Conservation (phyloP, 2,113 vertebrate genomes). For the Zosterops borbonicus region DNA sequence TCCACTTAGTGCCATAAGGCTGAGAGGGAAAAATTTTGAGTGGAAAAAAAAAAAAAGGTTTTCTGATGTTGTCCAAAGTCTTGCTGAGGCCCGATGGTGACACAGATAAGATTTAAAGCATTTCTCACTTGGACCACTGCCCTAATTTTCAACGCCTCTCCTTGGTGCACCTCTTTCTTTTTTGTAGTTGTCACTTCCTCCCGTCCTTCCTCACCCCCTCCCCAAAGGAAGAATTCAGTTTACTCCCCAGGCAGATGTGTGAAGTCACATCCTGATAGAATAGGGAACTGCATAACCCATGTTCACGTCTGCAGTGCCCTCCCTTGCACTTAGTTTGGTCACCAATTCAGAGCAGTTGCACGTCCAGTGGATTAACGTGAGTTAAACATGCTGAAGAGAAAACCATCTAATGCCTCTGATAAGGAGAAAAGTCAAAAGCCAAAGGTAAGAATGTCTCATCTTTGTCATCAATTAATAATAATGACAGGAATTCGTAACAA, state of each 20-base stretch:
- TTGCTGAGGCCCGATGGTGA: not conserved
- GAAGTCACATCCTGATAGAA: conserved; percentile 75
- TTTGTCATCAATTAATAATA: not conserved
- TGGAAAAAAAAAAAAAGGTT: not conserved
- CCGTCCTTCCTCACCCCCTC: not conserved
- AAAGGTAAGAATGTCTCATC: conserved; percentile 77
- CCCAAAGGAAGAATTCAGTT: not conserved
- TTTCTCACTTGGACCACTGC: not conserved
- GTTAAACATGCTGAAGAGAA: conserved; percentile 83
- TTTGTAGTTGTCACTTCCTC: not conserved
- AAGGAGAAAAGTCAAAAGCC: conserved; percentile 84
- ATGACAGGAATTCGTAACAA: not conserved
- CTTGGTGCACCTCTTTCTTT: not conserved
- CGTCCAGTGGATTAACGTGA: not conserved
- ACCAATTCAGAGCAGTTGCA: not conserved
- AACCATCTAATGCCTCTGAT: conserved; percentile 82
- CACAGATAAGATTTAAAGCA: not conserved
- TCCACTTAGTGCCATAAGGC: not conserved
- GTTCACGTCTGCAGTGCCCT: not conserved
- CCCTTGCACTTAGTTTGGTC: not conserved
- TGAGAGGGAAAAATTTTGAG: not conserved
- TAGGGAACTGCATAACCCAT: conserved; percentile 63
- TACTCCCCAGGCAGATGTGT: not conserved
- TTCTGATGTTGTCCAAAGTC: not conserved
- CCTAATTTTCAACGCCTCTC: not conserved